Percentiles rank a stretch among this genome's conserved stretches.
Evolutionary conservation across 2,888 invertebrate species (phyloP).

Genomic region (Alentia gelatinosa): DNA sequence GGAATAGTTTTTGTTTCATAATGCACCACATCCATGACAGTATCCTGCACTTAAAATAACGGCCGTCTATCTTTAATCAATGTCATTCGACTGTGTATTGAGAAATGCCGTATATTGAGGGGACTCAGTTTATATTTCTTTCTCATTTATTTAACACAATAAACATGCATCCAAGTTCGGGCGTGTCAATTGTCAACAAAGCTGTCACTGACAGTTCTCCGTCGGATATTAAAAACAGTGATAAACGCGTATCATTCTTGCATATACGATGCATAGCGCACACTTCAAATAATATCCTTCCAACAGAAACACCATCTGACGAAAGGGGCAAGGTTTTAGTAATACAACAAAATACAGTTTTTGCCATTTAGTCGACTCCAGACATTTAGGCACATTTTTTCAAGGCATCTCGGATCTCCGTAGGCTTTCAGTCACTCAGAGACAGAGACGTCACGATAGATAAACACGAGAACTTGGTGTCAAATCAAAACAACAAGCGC

Average conservation of each 20-base stretch:
- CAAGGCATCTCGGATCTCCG: conserved; percentile 30
- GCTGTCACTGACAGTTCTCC: not conserved
- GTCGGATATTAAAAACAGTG: not conserved
- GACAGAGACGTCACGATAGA: conserved; percentile 31
- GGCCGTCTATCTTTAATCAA: too few species aligned
- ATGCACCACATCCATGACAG: too few species aligned
- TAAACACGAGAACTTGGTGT: conserved; percentile 47
- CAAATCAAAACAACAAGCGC: not conserved
- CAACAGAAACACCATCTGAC: not conserved
- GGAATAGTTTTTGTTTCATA: too few species aligned
- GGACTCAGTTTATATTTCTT: too few species aligned
- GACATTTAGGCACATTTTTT: conserved; percentile 27
- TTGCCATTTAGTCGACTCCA: not conserved
- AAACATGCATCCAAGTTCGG: not conserved
- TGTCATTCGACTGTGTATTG: too few species aligned
- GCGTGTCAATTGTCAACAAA: conserved; percentile 3
- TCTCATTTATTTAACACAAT: too few species aligned
- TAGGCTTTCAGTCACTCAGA: conserved; percentile 28
- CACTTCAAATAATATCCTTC: not conserved
- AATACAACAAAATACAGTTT: not conserved
- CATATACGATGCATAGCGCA: not conserved
- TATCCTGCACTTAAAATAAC: too few species aligned
- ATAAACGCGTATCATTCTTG: not conserved
- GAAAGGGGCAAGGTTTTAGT: not conserved
- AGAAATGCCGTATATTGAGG: too few species aligned